Conservation (phyloP, 1,140 invertebrate species). For the Arion vulgaris region DNA sequence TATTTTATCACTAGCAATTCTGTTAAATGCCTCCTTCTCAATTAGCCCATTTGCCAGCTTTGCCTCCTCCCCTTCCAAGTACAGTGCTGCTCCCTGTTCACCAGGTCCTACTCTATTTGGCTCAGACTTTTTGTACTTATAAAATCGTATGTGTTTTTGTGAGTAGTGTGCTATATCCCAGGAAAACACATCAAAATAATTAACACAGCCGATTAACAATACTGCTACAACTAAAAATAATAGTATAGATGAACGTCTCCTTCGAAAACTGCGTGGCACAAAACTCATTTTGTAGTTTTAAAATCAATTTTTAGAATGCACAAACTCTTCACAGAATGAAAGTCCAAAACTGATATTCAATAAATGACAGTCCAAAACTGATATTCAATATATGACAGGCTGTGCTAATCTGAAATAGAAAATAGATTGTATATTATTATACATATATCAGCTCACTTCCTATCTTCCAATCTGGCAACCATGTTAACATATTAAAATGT, state of each 20-base stretch:
- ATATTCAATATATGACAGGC: too few relatives aligned
- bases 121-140: constrained; percentile 53
- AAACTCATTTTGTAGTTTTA: not conserved
- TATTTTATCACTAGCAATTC: constrained; percentile 90
- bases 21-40: constrained; percentile 91
- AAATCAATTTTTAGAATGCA: too few relatives aligned
- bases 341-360: too few relatives aligned
- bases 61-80: constrained; percentile 62
- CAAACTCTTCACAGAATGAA: too few relatives aligned
- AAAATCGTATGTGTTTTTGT: constrained; percentile 50
- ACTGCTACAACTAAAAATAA: not conserved
- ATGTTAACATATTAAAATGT: too few relatives aligned
- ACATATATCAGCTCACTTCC: too few relatives aligned
- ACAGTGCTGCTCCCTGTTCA: constrained; percentile 60
- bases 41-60: constrained; percentile 72
- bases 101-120: constrained; percentile 56
- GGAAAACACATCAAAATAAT: constrained; percentile 19
- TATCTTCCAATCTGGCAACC: too few relatives aligned
- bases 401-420: too few relatives aligned
- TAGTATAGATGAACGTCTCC: not conserved
- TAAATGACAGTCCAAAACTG: too few relatives aligned
- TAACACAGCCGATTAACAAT: not conserved
- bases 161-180: constrained; percentile 4
- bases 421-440: too few relatives aligned
- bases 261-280: not conserved